Percentiles rank a stretch among this genome's conserved stretches.
Conservation (phyloP, 2,888 invertebrate genomes). For the Zootermopsis nevadensis region DNA sequence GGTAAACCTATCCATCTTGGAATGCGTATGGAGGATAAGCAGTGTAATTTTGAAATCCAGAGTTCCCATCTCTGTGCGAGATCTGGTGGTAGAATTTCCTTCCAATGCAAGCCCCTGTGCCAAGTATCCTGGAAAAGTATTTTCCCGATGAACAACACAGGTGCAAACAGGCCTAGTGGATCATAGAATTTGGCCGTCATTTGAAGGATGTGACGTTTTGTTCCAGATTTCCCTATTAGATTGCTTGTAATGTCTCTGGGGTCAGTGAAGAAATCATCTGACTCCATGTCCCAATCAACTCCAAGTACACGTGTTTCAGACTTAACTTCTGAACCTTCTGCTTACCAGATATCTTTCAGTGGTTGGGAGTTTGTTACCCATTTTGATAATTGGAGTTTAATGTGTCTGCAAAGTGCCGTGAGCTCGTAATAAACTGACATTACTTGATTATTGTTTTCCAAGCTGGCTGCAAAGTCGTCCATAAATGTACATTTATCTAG, state of each 20-base stretch:
- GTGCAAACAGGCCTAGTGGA: background rate
- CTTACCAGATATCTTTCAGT: slow-evolving; percentile 4
- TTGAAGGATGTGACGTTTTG: background rate
- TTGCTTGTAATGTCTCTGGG: no score
- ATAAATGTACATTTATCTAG: slow-evolving; percentile 7
- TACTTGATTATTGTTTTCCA: background rate
- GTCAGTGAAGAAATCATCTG: background rate
- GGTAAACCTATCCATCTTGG: background rate
- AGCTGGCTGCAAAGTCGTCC: slow-evolving; percentile 28
- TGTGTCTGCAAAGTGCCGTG: background rate
- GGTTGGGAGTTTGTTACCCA: background rate
- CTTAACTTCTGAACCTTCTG: background rate
- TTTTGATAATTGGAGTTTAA: background rate
- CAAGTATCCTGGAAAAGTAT: slow-evolving; percentile 20
- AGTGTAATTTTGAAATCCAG: background rate
- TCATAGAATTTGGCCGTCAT: background rate
- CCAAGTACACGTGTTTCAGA: background rate
- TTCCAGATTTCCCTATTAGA: background rate
- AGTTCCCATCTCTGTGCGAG: background rate
- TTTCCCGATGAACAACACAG: background rate
- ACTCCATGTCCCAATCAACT: background rate
- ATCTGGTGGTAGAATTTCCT: background rate
- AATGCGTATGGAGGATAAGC: background rate
- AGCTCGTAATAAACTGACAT: slow-evolving; percentile 19
- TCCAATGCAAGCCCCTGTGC: background rate